A percentile compares a stretch with the other conserved stretches of the same genome.
Evolutionary conservation across 2,113 vertebrate species (phyloP).

Genomic region (Melanocharis versteri): DNA sequence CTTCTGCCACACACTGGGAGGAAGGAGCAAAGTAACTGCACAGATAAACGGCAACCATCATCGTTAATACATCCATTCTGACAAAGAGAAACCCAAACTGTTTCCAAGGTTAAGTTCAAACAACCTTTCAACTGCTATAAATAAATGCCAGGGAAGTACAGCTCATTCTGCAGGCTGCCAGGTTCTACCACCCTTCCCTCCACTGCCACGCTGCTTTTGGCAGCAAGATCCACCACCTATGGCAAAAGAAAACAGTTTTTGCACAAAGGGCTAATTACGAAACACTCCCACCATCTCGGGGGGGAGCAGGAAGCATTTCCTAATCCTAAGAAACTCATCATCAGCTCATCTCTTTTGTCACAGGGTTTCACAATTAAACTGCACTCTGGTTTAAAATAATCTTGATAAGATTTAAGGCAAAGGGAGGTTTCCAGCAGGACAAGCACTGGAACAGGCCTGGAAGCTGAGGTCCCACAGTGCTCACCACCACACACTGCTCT

Average conservation of each 20-base stretch:
- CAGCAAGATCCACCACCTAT: neutral
- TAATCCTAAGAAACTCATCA: neutral
- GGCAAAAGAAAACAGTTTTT: neutral
- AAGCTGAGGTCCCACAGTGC: neutral
- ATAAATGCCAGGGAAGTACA: neutral
- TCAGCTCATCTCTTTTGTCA: neutral
- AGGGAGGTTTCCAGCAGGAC: neutral
- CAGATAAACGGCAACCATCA: neutral
- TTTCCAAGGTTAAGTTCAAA: neutral
- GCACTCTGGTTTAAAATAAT: neutral
- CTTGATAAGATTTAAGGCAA: fast-evolving
- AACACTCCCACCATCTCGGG: neutral
- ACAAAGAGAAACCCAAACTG: neutral
- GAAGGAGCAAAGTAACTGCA: neutral
- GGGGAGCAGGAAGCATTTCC: neutral
- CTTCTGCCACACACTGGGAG: neutral
- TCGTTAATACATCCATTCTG: neutral
- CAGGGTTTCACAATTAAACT: neutral
- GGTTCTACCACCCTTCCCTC: neutral
- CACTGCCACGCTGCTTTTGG: neutral
- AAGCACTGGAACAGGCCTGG: neutral
- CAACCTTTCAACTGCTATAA: neutral
- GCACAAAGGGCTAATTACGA: slow-evolving; percentile 6
- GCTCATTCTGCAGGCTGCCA: neutral
- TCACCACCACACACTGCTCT: neutral